A percentile compares a stretch with the other conserved stretches of the same genome.
Conservation (phyloP, 1,140 invertebrate species). For the Zaprionus lachaisei region DNA sequence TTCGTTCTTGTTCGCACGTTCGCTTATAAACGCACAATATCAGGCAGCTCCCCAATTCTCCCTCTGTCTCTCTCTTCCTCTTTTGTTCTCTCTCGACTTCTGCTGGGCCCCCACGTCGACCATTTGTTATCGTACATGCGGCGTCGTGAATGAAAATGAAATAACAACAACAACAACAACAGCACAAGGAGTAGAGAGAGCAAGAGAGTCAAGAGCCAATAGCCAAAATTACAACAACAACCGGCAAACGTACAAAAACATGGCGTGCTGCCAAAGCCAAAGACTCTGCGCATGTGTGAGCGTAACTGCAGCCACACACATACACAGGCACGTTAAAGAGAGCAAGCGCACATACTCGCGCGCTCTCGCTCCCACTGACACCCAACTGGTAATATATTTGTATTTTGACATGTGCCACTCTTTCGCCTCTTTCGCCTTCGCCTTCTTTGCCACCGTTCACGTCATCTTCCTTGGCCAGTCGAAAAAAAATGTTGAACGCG, state of each 20-base stretch:
- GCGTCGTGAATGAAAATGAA: slow-evolving; percentile 50
- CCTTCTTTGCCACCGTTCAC: not conserved
- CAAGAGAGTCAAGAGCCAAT: slow-evolving; percentile 3
- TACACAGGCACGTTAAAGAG: slow-evolving; percentile 10
- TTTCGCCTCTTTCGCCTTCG: not conserved
- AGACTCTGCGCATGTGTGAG: slow-evolving; percentile 44
- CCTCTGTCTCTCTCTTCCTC: not conserved
- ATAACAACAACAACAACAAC: slow-evolving; percentile 28
- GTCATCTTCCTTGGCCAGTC: slow-evolving; percentile 23
- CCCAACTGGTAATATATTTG: slow-evolving; percentile 3
- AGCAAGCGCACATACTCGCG: slow-evolving; percentile 3
- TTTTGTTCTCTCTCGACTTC: not conserved
- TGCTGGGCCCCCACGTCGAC: slow-evolving; percentile 16
- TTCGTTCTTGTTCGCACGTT: slow-evolving; percentile 45
- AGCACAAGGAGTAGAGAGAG: not conserved
- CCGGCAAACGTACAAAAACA: slow-evolving; percentile 49
- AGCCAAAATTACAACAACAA: slow-evolving; percentile 44
- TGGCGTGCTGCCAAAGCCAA: slow-evolving; percentile 38
- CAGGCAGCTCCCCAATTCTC: slow-evolving; percentile 13
- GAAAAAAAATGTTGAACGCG: slow-evolving; percentile 32
- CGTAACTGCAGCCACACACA: slow-evolving; percentile 26
- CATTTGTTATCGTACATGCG: slow-evolving; percentile 42
- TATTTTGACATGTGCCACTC: slow-evolving; percentile 36
- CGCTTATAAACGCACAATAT: slow-evolving; percentile 59
- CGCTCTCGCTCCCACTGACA: not conserved